Evolutionary conservation across 2,113 vertebrate species (phyloP).

Genomic region (Leucosticte australis): DNA sequence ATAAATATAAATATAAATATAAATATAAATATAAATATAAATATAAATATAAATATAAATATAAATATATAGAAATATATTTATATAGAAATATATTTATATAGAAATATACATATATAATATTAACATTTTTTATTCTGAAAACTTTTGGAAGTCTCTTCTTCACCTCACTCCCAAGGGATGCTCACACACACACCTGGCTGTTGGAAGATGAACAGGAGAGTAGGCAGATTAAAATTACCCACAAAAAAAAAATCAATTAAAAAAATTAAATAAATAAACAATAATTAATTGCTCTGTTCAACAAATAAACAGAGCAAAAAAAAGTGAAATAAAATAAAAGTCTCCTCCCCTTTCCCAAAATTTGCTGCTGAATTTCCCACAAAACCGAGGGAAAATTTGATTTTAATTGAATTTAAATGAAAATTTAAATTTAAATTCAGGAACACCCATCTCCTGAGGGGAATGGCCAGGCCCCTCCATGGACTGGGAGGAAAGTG

Average conservation of each 20-base stretch:
- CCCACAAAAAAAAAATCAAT: neutral
- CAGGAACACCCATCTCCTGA: neutral
- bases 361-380: neutral
- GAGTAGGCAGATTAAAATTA: neutral
- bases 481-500: neutral
- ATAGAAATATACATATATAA: no score
- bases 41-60: no score
- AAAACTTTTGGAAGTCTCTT: neutral
- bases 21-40: no score
- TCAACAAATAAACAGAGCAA: neutral
- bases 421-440: neutral
- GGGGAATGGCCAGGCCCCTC: neutral
- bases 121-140: neutral
- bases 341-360: neutral
- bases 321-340: neutral
- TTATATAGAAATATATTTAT: no score
- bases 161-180: neutral
- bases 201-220: neutral
- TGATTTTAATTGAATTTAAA: no score
- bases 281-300: neutral
- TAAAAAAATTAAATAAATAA: neutral
- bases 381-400: fast-evolving
- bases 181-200: fast-evolving
- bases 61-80: no score
- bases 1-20: no score